Percentiles rank a stretch among this genome's conserved stretches.
Conservation (phyloP, 1,140 invertebrate species). For the Eriosoma lanigerum region DNA sequence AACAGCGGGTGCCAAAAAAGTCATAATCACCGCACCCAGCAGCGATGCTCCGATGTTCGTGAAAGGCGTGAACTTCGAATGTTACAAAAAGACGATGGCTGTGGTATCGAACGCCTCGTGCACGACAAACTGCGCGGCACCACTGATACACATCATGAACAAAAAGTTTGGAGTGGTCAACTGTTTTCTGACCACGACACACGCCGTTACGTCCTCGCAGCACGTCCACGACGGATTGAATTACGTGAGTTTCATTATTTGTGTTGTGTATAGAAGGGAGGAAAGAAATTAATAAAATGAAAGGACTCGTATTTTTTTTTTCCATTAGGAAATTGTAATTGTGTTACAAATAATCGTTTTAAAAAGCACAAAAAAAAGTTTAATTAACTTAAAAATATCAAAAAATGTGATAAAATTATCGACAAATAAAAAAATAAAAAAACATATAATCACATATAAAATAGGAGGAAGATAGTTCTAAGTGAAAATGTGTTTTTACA, state of each 20-base stretch:
- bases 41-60: conserved; percentile 78
- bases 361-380: too few relatives aligned
- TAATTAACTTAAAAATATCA: too few relatives aligned
- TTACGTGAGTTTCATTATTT: background rate
- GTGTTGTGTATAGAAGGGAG: too few relatives aligned
- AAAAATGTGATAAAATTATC: too few relatives aligned
- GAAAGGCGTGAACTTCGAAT: conserved; percentile 71
- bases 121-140: conserved; percentile 86
- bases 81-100: conserved; percentile 65
- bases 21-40: conserved; percentile 77
- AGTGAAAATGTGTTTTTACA: too few relatives aligned
- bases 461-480: too few relatives aligned
- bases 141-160: conserved; percentile 78
- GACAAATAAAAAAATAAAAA: too few relatives aligned
- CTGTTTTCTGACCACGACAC: conserved; percentile 82
- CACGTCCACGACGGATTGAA: conserved; percentile 70
- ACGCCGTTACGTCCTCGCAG: conserved; percentile 74
- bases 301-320: too few relatives aligned
- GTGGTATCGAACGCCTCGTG: conserved; percentile 79
- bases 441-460: too few relatives aligned
- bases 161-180: conserved; percentile 81
- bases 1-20: conserved; percentile 71
- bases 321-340: too few relatives aligned
- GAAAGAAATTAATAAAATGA: too few relatives aligned
- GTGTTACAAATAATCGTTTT: too few relatives aligned